phyloP scores from a whole-genome alignment of 2,797 vertebrate genomes.

The Cetoscarus ocellatus region DNA sequence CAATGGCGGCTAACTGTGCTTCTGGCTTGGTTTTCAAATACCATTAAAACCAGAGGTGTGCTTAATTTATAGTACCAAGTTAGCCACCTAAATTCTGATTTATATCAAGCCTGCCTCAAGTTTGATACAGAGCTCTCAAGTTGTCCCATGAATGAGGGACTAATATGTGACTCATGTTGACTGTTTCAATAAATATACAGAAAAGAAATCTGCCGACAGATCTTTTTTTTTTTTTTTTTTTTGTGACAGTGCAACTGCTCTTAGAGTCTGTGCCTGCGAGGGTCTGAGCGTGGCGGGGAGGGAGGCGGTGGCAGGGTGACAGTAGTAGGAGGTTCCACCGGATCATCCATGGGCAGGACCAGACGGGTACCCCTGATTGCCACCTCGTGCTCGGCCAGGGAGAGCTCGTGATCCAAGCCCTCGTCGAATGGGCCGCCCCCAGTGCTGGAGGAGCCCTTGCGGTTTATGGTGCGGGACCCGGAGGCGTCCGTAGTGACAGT shows the following conservation, averaged over 20 bases:
- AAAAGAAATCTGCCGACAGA: neutral
- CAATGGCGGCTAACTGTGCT: conserved; percentile 13
- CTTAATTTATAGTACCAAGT: conserved; percentile 42
- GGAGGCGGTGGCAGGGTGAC: conserved; percentile 77
- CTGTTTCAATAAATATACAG: conserved; percentile 14
- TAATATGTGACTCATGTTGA: conserved; percentile 10
- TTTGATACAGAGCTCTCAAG: conserved; percentile 18
- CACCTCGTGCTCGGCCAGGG: conserved; percentile 89
- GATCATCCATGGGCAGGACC: conserved; percentile 93
- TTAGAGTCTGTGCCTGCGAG: conserved; percentile 78
- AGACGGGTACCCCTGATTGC: conserved; percentile 92
- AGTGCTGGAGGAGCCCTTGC: conserved; percentile 58
- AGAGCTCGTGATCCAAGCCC: conserved; percentile 87
- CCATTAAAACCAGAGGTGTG: conserved; percentile 17
- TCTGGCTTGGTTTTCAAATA: neutral
- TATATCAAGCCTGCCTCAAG: conserved; percentile 31
- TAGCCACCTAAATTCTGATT: conserved; percentile 6
- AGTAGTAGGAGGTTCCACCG: conserved; percentile 81
- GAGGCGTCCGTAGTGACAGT: conserved; percentile 88
- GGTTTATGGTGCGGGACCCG: conserved; percentile 71
- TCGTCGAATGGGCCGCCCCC: conserved; percentile 81
- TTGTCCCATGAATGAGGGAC: conserved; percentile 4
- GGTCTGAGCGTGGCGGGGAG: conserved; percentile 78
- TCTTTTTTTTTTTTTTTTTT: neutral
- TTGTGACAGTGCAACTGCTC: conserved; percentile 9